phyloP scores from a whole-genome alignment of 1,140 invertebrate genomes.

The Hormaphis cornu region DNA sequence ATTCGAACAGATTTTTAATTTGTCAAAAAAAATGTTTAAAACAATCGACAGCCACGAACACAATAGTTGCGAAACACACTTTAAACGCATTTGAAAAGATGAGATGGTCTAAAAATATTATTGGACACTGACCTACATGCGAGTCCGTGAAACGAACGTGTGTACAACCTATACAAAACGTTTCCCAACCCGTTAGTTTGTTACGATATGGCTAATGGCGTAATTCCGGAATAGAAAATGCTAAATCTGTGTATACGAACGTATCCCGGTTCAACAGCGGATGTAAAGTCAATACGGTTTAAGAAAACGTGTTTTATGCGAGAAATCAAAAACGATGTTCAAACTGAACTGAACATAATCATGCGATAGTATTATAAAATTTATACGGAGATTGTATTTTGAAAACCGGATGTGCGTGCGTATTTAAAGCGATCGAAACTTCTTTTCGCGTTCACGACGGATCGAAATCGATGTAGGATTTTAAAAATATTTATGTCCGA shows the following conservation, averaged over 20 bases:
- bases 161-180: neutral
- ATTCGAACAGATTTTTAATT: neutral
- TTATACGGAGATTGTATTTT: too few relatives aligned
- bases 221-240: neutral
- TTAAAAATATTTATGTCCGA: neutral
- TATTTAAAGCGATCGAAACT: too few relatives aligned
- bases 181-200: slow-evolving; percentile 25
- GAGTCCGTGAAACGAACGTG: neutral
- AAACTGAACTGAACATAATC: too few relatives aligned
- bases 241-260: too few relatives aligned
- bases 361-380: too few relatives aligned
- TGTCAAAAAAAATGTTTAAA: neutral
- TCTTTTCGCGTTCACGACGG: too few relatives aligned
- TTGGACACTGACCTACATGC: slow-evolving; percentile 10
- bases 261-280: too few relatives aligned
- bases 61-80: neutral
- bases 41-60: neutral
- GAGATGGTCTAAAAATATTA: slow-evolving; percentile 17
- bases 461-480: neutral
- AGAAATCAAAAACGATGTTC: too few relatives aligned
- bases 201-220: neutral
- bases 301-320: too few relatives aligned
- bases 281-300: too few relatives aligned
- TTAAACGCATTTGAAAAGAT: neutral
- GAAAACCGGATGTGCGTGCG: too few relatives aligned